Evolutionary conservation across 2,888 invertebrate species (phyloP).

Genomic region (Drosophila fulvimacula): DNA sequence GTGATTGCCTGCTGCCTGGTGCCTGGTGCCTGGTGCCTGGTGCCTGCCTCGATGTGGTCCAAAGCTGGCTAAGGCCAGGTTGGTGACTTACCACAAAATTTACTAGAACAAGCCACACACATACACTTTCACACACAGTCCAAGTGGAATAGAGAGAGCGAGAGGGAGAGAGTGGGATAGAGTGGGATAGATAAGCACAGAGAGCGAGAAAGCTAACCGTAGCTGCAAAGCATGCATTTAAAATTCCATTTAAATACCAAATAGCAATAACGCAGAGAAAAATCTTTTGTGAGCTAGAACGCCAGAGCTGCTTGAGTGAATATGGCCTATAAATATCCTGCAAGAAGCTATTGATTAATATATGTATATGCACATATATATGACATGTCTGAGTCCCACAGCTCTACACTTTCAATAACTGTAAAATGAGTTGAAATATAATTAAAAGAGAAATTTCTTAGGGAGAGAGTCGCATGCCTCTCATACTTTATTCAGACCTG

Average conservation of each 20-base stretch:
- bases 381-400: neutral
- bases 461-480: no score
- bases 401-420: neutral
- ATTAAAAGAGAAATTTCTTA: neutral
- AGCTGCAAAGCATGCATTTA: conserved; percentile 35
- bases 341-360: neutral
- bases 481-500: no score
- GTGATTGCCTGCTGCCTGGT: neutral
- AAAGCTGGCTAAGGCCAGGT: neutral
- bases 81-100: conserved; percentile 23
- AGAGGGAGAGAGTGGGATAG: neutral
- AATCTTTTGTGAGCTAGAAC: conserved; percentile 28
- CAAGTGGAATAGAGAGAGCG: neutral
- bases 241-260: conserved; percentile 67
- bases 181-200: neutral
- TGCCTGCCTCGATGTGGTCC: neutral
- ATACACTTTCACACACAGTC: neutral
- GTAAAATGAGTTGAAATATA: neutral
- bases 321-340: conserved; percentile 3
- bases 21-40: neutral
- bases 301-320: neutral
- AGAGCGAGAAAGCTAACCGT: neutral
- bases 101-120: conserved; percentile 10
- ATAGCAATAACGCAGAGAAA: conserved; percentile 29
- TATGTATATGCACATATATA: no score